Evolutionary conservation across 2,888 invertebrate genomes (phyloP).

Genomic region (Tenthredo livida): DNA sequence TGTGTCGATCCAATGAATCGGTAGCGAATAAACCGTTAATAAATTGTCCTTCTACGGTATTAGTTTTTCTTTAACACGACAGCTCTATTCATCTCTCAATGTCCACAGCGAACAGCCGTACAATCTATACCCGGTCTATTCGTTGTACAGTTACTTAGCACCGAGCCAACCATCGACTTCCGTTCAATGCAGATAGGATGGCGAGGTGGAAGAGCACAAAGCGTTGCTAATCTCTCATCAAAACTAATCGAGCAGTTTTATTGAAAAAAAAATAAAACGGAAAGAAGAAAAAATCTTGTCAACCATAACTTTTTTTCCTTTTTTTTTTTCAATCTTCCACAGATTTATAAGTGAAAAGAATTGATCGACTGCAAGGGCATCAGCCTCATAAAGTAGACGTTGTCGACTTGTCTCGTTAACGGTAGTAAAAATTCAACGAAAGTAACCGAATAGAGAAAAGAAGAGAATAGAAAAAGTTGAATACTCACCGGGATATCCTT

Average conservation of each 20-base stretch:
- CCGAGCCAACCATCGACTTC: conserved; percentile 33
- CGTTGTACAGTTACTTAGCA: conserved; percentile 45
- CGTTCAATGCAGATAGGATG: conserved; percentile 37
- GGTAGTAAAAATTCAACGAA: neutral
- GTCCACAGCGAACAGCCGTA: conserved; percentile 6
- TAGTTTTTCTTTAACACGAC: conserved; percentile 45
- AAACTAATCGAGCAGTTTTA: conserved; percentile 27
- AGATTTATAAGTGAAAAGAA: neutral
- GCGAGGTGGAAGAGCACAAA: neutral
- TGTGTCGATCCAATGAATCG: conserved; percentile 27
- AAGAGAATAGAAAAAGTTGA: neutral
- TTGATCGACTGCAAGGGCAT: neutral
- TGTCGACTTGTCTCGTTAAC: neutral
- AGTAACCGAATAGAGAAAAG: neutral
- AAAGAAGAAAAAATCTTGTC: neutral
- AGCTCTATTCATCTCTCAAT: conserved; percentile 49
- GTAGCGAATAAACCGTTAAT: conserved; percentile 56
- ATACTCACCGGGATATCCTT: conserved; percentile 79
- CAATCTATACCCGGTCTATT: conserved; percentile 15
- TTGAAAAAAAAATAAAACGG: neutral
- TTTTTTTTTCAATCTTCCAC: neutral
- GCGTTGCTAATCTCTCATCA: conserved; percentile 36
- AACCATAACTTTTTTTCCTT: neutral
- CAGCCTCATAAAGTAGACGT: neutral
- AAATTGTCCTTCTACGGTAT: conserved; percentile 55